Evolutionary conservation across 2,113 vertebrate species (phyloP), one percentile per base, ranked within the genome.

Genomic region (Megaptera novaeangliae): DNA sequence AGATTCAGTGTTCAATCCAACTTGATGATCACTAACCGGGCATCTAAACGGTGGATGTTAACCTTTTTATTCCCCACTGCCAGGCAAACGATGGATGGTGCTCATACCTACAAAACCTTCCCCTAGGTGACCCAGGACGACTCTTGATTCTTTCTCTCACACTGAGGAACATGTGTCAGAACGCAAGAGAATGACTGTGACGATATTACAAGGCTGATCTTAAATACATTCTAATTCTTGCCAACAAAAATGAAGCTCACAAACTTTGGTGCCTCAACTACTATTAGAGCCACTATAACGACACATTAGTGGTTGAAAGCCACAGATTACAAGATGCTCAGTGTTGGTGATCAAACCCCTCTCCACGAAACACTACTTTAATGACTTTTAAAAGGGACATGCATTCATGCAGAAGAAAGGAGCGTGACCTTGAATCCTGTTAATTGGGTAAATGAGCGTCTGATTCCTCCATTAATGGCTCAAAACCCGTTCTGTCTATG

Each of bases 91-190:
- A 20, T 5, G 3, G 21, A 34, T 2, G 36, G 52, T 4, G 23
- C 15, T n/a, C 57, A 44, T 0, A 18, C 6, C 12, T 34, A 36
- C 20, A 36, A 25, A 69, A n/a, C 8, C 31, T n/a, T 17, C 13
- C 59, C 44, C 5, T 1, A 25, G 20, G 34, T 1, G 36, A 8
- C 57, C 5, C 3, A 0, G 61, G n/a, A 0, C 0, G 4, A 5
- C 14, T n/a, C 8, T 0, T 0, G 15, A 34, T 31, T 1, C n/a
- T 68, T 39, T 4, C 7, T 18, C 34, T 83, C 59, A n/a, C 57
- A 18, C 36, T 25, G 1, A 64, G 41, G 23, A 57, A 41, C 5
- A 0, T 1, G 46, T 11, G 1, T 71, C 85, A 46, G 61, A 41
- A 82, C 0, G 1, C 71, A 11, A 14, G 81, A 27, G 39, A 59